phyloP scores from a whole-genome alignment of 2,113 vertebrate genomes.

The Tetrax tetrax region DNA sequence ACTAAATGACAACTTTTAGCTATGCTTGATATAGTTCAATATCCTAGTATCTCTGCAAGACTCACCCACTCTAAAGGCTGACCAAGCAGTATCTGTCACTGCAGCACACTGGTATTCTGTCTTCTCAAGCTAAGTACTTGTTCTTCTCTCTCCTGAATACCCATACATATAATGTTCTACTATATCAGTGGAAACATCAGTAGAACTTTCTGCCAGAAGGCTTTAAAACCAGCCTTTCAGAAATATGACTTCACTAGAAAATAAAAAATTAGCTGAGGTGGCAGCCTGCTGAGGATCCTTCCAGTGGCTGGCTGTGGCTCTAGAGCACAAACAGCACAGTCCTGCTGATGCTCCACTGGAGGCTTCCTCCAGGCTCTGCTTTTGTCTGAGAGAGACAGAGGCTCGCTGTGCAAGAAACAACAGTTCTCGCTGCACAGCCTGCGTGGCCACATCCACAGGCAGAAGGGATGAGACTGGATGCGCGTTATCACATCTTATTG shows the following conservation, averaged over 20 bases:
- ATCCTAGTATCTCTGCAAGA: background rate
- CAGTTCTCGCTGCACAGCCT: fast-evolving
- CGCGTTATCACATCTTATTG: fast-evolving
- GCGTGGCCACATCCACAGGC: fast-evolving
- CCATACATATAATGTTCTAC: fast-evolving
- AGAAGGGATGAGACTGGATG: too few species aligned
- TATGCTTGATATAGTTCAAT: background rate
- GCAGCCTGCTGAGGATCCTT: background rate
- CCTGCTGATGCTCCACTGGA: background rate
- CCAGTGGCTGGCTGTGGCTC: fast-evolving
- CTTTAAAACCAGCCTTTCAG: background rate
- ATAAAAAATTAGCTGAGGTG: too few species aligned
- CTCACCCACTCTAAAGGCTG: too few species aligned
- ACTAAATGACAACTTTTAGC: background rate
- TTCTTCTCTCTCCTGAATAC: background rate
- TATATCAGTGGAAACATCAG: background rate
- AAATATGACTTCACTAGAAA: background rate
- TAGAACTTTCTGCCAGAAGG: fast-evolving
- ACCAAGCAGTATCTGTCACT: background rate
- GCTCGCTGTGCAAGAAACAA: background rate
- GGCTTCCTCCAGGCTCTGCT: background rate
- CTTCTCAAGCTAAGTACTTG: background rate
- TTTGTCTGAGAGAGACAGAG: background rate
- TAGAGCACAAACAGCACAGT: background rate
- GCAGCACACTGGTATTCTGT: background rate